These are phyloP conservation scores for Macropus fuliginosus DNA, from an alignment of 2,797 vertebrate species.

Conservation along the genomic window DNA sequence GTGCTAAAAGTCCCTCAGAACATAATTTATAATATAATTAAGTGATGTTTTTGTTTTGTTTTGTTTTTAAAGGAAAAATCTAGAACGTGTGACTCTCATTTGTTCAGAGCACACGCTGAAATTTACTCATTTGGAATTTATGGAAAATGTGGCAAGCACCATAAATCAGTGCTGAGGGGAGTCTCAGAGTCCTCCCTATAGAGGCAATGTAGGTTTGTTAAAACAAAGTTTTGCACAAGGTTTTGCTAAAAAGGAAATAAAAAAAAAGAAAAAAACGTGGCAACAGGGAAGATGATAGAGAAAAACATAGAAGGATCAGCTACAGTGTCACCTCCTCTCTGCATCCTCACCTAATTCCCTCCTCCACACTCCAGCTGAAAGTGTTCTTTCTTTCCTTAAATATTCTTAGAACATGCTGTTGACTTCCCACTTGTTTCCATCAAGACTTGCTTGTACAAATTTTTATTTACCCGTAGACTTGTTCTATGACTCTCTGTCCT, in stretches of 20 bases:
- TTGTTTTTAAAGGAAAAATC: slow-evolving; percentile 73
- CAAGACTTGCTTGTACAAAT: not conserved
- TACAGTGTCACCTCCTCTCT: not conserved
- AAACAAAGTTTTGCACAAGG: slow-evolving; percentile 3
- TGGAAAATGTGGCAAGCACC: slow-evolving; percentile 78
- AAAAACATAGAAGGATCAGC: not conserved
- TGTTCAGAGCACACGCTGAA: slow-evolving; percentile 66
- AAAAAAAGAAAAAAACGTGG: not conserved
- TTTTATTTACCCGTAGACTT: not conserved
- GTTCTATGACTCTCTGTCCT: not conserved
- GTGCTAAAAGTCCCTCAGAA: slow-evolving; percentile 50
- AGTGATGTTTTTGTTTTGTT: slow-evolving; percentile 76
- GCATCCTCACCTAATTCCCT: not conserved
- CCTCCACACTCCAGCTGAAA: not conserved
- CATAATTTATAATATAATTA: slow-evolving; percentile 54
- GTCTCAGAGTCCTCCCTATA: slow-evolving; percentile 49
- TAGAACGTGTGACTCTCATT: slow-evolving; percentile 80
- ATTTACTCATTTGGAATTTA: slow-evolving; percentile 73
- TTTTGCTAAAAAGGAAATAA: slow-evolving; percentile 35
- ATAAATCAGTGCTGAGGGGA: slow-evolving; percentile 72
- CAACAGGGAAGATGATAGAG: not conserved
- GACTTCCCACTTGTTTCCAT: not conserved
- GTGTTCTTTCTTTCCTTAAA: not conserved
- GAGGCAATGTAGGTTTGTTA: slow-evolving; percentile 25
- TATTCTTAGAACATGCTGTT: not conserved